Conservation (phyloP, 2,113 vertebrate genomes). For the Petrocephalus microphthalmus region DNA sequence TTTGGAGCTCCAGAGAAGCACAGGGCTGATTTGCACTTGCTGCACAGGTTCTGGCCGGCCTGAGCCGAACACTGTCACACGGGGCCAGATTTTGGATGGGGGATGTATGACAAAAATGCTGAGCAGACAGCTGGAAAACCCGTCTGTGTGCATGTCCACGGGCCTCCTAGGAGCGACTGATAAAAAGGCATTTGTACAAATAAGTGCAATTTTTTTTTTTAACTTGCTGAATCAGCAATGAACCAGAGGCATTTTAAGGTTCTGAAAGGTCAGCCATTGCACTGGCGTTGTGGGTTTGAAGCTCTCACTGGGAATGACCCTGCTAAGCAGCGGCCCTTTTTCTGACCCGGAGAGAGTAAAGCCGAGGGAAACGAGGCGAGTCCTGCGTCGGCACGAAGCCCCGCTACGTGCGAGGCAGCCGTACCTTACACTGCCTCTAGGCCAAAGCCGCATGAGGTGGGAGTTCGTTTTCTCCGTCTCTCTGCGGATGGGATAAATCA, state of each 20-base stretch:
- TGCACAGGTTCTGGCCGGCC: neutral
- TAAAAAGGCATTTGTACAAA: neutral
- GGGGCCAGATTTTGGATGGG: neutral
- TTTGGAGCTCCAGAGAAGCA: neutral
- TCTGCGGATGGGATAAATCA: conserved; percentile 47
- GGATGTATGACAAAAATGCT: neutral
- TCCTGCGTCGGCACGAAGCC: neutral
- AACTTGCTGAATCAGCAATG: neutral
- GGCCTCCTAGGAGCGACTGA: neutral
- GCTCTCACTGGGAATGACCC: neutral
- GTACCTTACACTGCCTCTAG: conserved; percentile 25
- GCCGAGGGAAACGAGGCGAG: neutral
- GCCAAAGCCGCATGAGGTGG: neutral
- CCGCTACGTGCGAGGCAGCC: neutral
- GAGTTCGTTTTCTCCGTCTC: conserved; percentile 24
- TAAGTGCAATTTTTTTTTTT: neutral
- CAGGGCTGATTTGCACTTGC: neutral
- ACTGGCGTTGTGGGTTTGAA: neutral
- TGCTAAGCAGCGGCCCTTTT: neutral
- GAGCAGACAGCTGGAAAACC: neutral
- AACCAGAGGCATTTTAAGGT: neutral
- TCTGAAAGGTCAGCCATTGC: neutral
- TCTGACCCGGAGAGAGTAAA: neutral
- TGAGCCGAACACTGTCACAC: neutral
- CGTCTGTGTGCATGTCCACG: neutral